phyloP scores from a whole-genome alignment of 2,888 invertebrate genomes.

The Meiosimyza decipiens region DNA sequence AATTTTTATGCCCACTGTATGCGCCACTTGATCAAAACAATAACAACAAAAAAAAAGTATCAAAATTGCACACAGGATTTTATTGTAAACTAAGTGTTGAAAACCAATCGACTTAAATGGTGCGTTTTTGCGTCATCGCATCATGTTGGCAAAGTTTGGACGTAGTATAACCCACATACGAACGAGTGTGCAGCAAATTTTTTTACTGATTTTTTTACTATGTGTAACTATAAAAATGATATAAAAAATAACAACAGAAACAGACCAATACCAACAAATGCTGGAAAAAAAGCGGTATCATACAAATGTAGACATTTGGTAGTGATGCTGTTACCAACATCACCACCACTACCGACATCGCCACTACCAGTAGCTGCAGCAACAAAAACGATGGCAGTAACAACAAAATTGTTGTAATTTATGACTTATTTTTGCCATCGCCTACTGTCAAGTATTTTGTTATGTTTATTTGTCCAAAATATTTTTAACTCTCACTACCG shows the following conservation, averaged over 20 bases:
- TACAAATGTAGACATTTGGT: neutral
- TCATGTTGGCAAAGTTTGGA: neutral
- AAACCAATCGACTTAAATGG: constrained; percentile 20
- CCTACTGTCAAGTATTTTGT: neutral
- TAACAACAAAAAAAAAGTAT: neutral
- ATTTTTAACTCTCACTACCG: neutral
- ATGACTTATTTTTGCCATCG: constrained; percentile 20
- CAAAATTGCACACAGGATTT: constrained; percentile 16
- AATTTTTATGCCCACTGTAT: no score
- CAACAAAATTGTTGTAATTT: constrained; percentile 20
- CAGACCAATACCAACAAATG: neutral
- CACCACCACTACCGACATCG: neutral
- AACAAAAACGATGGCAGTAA: neutral
- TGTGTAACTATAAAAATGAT: constrained; percentile 16
- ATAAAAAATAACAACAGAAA: constrained; percentile 12
- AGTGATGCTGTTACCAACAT: no score
- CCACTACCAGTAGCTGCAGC: neutral
- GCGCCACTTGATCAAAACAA: no score
- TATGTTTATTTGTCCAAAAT: constrained; percentile 17
- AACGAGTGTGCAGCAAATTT: neutral
- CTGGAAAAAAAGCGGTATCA: neutral
- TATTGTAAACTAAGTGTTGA: constrained; percentile 15
- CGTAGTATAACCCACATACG: neutral
- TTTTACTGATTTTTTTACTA: constrained; percentile 18
- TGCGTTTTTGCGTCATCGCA: neutral